Percentiles rank a stretch among this genome's conserved stretches.
Conservation (phyloP, 2,888 invertebrate species). For the Troglohyphantes excavatus region DNA sequence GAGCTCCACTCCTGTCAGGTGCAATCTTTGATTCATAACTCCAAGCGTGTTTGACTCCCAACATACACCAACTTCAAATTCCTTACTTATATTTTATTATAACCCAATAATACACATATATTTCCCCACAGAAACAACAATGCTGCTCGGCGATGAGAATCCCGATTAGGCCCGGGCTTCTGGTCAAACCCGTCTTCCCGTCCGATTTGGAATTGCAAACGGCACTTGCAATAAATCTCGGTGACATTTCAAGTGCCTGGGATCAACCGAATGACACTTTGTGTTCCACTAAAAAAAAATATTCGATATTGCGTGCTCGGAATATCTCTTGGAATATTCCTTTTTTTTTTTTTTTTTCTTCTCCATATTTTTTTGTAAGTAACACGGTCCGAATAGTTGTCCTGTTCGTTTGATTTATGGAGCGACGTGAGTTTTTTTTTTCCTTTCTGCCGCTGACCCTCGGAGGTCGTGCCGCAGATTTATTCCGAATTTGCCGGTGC, state of each 20-base stretch:
- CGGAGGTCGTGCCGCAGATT: background rate
- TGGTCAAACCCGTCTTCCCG: conserved; percentile 10
- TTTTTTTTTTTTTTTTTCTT: too few relatives aligned
- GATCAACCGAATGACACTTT: conserved; percentile 49
- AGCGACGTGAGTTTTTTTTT: background rate
- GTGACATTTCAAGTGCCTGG: conserved; percentile 44
- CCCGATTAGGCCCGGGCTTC: conserved; percentile 4
- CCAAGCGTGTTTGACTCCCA: background rate
- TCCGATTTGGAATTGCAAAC: conserved; percentile 29
- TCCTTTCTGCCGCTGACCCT: conserved; percentile 10
- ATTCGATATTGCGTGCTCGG: conserved; percentile 34
- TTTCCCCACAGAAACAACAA: background rate
- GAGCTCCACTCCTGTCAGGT: background rate
- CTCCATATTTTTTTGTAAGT: background rate
- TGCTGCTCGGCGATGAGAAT: background rate
- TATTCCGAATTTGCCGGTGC: background rate
- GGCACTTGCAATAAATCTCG: conserved; percentile 47
- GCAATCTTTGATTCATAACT: background rate
- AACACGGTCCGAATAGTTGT: background rate
- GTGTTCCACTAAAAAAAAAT: background rate
- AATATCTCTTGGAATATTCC: background rate
- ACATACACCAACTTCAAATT: background rate
- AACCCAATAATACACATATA: conserved; percentile 4
- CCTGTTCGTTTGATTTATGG: background rate
- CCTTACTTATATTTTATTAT: background rate